Evolutionary conservation across 2,888 invertebrate species (phyloP).

Genomic region (Serrognathus titanus): DNA sequence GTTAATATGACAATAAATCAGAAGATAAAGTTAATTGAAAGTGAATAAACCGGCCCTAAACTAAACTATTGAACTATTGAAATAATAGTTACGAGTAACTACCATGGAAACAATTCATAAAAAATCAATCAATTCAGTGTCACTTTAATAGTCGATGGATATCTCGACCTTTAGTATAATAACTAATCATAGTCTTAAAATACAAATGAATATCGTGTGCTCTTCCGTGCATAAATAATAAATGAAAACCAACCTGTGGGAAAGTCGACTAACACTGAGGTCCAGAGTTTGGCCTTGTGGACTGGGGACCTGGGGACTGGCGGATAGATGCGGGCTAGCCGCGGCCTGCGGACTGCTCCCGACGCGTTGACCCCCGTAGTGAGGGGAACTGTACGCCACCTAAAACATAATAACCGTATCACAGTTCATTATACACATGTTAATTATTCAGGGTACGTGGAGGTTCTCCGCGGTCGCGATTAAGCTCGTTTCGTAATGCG

Average conservation of each 20-base stretch:
- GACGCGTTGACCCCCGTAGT: slow-evolving; percentile 69
- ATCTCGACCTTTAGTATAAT: too few relatives aligned
- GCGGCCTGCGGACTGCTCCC: slow-evolving; percentile 82
- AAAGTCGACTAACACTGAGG: slow-evolving; percentile 81
- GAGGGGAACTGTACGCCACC: slow-evolving; percentile 74
- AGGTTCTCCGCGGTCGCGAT: slow-evolving; percentile 7
- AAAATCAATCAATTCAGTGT: too few relatives aligned
- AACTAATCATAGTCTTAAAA: too few relatives aligned
- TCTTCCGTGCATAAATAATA: slow-evolving; percentile 10
- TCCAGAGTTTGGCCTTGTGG: slow-evolving; percentile 88
- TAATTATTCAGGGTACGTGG: slow-evolving; percentile 31
- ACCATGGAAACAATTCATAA: too few relatives aligned
- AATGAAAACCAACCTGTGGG: slow-evolving; percentile 64
- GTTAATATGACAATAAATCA: too few relatives aligned
- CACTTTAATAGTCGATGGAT: too few relatives aligned
- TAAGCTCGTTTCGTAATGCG: slow-evolving; percentile 9
- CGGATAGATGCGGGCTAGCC: slow-evolving; percentile 77
- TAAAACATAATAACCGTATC: slow-evolving; percentile 48
- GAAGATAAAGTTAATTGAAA: too few relatives aligned
- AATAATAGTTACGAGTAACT: too few relatives aligned
- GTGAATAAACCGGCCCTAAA: too few relatives aligned
- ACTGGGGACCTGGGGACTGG: slow-evolving; percentile 87
- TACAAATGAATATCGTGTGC: too few relatives aligned
- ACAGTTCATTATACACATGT: slow-evolving; percentile 32
- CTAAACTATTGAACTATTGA: too few relatives aligned